Base-by-base conservation (phyloP, 2,113 vertebrate species). In the Neolamprologus variostigma region DNA sequence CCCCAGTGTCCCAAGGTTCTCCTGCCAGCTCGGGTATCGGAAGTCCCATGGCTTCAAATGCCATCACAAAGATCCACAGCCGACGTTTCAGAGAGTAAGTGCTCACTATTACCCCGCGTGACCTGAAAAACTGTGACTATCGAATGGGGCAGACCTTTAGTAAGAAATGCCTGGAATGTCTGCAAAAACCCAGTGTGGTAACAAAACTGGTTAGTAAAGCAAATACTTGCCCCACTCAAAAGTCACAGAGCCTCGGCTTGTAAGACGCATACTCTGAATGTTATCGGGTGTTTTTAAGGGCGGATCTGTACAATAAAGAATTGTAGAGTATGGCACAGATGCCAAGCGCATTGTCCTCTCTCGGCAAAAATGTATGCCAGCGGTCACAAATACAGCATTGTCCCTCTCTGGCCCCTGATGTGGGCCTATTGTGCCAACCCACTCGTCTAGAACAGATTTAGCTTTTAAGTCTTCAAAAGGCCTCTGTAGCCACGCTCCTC, bases 11-110 rank as follows among this genome's bases (percentile, higher is more conserved):
- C 2, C 99, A 99, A 94, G 99, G 99, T 5, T 99, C 98, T 40
- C 98, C 99, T 9, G 98, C 97, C 57, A 99, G 98, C 93, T 99
- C 98, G 4, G 99, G 98, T 59, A 99, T 99, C 54, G 99, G 99
- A 40, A 99, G 98, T 91, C 99, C 99, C 13, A 99, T 99, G 99
- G 98, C 99, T 21, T 97, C 98, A 8, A 98, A 98, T 6, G 97
- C 99, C 88, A 98, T 99, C 95, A 99, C 99, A 88, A 99, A 98
- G 96, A 99, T 99, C 90, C 99, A 99, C 96, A 99, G 99, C 96
- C 97, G 99, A 53, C 96, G 99, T 88, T 99, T 99, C 93, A 96
- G 98, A 98, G 99, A 99, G 99, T 99, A 95, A 98, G 98, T 92
- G 3, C 37, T 82, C 78, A 9, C 82, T 13, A 17, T 53, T 13